A percentile compares a stretch with the other conserved stretches of the same genome.
phyloP scores from a whole-genome alignment of 2,888 invertebrate species.

The Cephus spinipes region DNA sequence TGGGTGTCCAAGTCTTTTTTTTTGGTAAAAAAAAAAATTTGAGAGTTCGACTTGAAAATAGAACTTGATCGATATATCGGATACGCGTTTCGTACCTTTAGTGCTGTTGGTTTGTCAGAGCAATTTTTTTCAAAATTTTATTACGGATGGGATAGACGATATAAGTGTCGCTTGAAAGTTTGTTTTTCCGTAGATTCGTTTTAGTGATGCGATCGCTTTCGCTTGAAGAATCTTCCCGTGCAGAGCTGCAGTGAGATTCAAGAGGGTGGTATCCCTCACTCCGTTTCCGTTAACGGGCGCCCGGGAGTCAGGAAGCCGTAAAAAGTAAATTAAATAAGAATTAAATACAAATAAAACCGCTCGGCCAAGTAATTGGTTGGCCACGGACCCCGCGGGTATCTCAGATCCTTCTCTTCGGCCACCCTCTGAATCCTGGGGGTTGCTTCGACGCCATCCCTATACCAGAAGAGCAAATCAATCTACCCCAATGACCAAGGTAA shows the following conservation, averaged over 20 bases:
- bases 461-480: slow-evolving; percentile 26
- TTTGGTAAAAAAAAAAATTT: not conserved
- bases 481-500: slow-evolving; percentile 53
- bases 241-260: not conserved
- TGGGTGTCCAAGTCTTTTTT: not conserved
- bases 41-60: not conserved
- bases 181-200: not conserved
- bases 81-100: not conserved
- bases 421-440: slow-evolving; percentile 3
- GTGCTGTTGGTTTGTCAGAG: not conserved
- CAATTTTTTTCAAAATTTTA: not conserved
- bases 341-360: slow-evolving; percentile 66
- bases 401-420: slow-evolving; percentile 14
- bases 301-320: slow-evolving; percentile 44
- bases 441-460: not conserved
- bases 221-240: not conserved
- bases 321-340: slow-evolving; percentile 67
- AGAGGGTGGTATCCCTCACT: not conserved
- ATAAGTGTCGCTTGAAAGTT: not conserved
- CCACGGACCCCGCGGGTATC: slow-evolving; percentile 7
- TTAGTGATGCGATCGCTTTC: not conserved
- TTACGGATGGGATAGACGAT: not conserved
- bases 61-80: not conserved
- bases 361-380: slow-evolving; percentile 64
- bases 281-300: slow-evolving; percentile 50